Base-by-base conservation (phyloP, 2,888 invertebrate species). In the Myathropa florea region DNA sequence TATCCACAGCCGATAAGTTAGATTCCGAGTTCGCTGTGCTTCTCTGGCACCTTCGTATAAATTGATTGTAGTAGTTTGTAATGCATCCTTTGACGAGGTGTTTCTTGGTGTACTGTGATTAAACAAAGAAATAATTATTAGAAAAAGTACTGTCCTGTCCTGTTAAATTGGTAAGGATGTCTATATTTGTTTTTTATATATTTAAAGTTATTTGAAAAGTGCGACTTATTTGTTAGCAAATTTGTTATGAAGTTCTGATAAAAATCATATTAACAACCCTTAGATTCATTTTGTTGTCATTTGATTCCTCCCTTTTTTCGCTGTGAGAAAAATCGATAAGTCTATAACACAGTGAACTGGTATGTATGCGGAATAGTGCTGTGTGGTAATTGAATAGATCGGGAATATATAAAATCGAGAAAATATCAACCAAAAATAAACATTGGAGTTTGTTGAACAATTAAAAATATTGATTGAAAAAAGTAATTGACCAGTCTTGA, bases 291-390 rank as follows among this genome's bases (percentile, higher is more conserved):
- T 78, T 78, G 70, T 78, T 73, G 46, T 36, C 28, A 63, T 73
- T 68, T 67, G 23, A 67, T 53, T 64, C 60, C 30, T 70, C 33
- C 65, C 53, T 60, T 73, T 53, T 65, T 39, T 57, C 24, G 23
- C 23, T 23, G 24, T n/a, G 61, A 76, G 84, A 81, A 84, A 84
- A 84, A 84, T 84, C 84, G 71, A 84, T 84, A 84, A 84, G 67
- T 80, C 61, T 76, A 76, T 65, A 60, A 71, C 61, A 75, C 36
- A 75, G 70, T 76, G 80, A 80, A 80, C 84, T 80, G 84, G 84
- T 84, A 84, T 80, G 46, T 24, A 23, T 64, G 64, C 33, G 23
- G 24, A 6, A 46, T 59, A 71, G 64, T 39, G n/a, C 70, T 70
- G 64, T 36, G 36, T 21, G 21, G 18, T 63, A 21, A 21, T 24